These are phyloP conservation scores for Drosophila stalkeri DNA, from an alignment of 2,888 invertebrate species.

Conservation along the genomic window DNA sequence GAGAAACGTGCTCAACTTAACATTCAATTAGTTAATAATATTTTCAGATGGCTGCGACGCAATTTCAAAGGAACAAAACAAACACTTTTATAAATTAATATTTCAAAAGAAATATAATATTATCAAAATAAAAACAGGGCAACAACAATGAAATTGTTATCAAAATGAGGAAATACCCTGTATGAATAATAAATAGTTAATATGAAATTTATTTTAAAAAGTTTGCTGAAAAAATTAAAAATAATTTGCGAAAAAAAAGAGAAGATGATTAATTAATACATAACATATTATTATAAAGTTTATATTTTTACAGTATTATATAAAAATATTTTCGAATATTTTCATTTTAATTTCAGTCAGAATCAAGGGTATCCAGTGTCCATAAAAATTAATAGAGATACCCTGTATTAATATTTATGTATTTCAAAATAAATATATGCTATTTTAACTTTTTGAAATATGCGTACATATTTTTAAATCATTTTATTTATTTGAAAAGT, in stretches of 20 bases:
- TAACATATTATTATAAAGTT: too few species aligned
- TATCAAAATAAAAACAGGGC: constrained; percentile 10
- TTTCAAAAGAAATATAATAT: constrained; percentile 22
- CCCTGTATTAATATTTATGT: not conserved
- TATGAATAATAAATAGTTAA: too few species aligned
- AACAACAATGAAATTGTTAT: constrained; percentile 8
- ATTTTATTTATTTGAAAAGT: not conserved
- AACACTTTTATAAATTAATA: not conserved
- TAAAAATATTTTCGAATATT: too few species aligned
- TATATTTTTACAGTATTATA: too few species aligned
- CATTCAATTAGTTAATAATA: constrained; percentile 32
- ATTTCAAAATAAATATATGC: not conserved
- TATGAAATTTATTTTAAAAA: too few species aligned
- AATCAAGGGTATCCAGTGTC: too few species aligned
- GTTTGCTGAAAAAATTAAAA: too few species aligned
- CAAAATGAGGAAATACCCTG: not conserved
- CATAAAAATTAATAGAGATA: too few species aligned
- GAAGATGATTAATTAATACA: too few species aligned
- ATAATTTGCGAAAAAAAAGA: too few species aligned
- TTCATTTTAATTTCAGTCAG: not conserved
- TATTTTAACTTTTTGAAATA: not conserved
- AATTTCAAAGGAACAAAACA: constrained; percentile 27
- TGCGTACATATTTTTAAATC: not conserved
- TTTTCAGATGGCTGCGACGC: constrained; percentile 31
- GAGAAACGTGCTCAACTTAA: constrained; percentile 41